Conservation (phyloP, 2,888 invertebrate species). For the Asteroscopus sphinx region DNA sequence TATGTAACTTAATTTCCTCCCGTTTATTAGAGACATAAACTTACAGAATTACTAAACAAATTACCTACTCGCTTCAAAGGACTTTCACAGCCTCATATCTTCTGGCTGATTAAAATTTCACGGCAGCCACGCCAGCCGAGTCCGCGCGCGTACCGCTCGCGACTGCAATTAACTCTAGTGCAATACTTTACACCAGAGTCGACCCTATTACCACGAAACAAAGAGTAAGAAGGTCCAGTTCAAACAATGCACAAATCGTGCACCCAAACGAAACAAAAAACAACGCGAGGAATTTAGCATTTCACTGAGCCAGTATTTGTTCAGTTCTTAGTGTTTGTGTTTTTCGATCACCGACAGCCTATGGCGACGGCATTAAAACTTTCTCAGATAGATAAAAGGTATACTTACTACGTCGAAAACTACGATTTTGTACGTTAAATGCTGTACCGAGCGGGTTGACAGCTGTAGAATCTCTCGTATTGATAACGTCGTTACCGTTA, state of each 20-base stretch:
- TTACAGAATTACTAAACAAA: not conserved
- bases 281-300: not conserved
- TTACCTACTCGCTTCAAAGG: conserved; percentile 5
- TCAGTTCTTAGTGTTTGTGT: no score
- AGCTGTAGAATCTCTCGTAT: no score
- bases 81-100: conserved; percentile 27
- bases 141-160: conserved; percentile 24
- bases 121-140: conserved; percentile 6
- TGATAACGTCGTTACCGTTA: no score
- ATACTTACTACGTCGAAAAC: no score
- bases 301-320: not conserved
- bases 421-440: no score
- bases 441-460: no score
- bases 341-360: no score
- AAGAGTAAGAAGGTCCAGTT: conserved; percentile 36
- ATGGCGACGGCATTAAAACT: no score
- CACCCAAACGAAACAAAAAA: conserved; percentile 3
- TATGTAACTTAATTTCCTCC: not conserved
- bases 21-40: not conserved
- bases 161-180: conserved; percentile 47
- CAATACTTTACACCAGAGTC: conserved; percentile 45
- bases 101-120: conserved; percentile 38
- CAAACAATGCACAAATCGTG: conserved; percentile 6
- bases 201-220: conserved; percentile 18
- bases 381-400: no score